phyloP scores from a whole-genome alignment of 1,140 invertebrate genomes.

The Sinonovacula constricta region DNA sequence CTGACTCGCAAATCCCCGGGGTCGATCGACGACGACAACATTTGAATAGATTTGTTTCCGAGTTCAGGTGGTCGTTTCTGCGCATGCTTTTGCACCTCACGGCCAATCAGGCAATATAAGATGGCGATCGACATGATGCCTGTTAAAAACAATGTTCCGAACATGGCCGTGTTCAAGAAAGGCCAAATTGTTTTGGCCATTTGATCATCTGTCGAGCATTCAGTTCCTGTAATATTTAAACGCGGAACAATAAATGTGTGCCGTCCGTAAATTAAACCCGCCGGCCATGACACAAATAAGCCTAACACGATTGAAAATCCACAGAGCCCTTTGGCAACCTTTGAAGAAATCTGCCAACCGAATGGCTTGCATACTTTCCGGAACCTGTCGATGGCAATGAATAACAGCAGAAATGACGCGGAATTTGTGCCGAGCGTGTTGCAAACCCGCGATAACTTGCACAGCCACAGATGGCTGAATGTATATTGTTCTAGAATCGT shows the following conservation, averaged over 20 bases:
- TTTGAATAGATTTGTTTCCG: background rate
- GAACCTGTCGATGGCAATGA: slow-evolving; percentile 33
- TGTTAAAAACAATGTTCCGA: slow-evolving; percentile 24
- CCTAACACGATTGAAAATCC: background rate
- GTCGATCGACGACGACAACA: background rate
- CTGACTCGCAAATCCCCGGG: background rate
- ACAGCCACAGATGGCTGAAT: slow-evolving; percentile 30
- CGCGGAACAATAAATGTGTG: slow-evolving; percentile 21
- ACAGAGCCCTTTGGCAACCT: slow-evolving; percentile 5
- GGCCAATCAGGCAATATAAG: slow-evolving; percentile 36
- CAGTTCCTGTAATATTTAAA: slow-evolving; percentile 36
- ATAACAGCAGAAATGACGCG: slow-evolving; percentile 23
- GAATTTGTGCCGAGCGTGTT: slow-evolving; percentile 34
- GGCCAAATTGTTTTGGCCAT: slow-evolving; percentile 15
- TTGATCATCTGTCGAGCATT: slow-evolving; percentile 33
- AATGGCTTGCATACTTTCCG: slow-evolving; percentile 46
- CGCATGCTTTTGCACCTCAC: slow-evolving; percentile 11
- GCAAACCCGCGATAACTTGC: slow-evolving; percentile 24
- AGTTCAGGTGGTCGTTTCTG: background rate
- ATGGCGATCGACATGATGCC: slow-evolving; percentile 9
- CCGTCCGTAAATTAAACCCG: slow-evolving; percentile 20
- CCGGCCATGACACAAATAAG: background rate
- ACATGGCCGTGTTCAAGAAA: slow-evolving; percentile 6
- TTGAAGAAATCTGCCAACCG: slow-evolving; percentile 26
- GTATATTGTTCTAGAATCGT: slow-evolving; percentile 29